These are phyloP conservation scores for Pseudococcus jackbeardsleyi DNA, from an alignment of 2,888 invertebrate genomes.

Conservation along the genomic window DNA sequence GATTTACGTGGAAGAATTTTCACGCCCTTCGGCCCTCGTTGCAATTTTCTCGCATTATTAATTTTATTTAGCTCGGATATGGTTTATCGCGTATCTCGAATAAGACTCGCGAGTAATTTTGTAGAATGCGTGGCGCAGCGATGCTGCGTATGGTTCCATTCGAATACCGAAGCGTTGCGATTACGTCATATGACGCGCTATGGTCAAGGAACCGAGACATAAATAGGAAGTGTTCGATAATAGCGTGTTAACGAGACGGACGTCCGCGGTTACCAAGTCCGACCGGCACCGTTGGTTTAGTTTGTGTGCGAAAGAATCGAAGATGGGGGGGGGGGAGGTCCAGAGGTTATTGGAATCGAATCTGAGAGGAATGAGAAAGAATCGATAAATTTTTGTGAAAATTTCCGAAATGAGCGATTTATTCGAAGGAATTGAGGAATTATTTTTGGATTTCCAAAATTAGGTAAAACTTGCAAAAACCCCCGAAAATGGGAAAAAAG, in stretches of 20 bases:
- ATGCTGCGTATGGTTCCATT: neutral
- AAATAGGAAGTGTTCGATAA: constrained; percentile 33
- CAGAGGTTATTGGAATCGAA: neutral
- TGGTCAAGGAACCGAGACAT: constrained; percentile 13
- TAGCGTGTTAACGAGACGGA: constrained; percentile 7
- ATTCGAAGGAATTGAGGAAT: no score
- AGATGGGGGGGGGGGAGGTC: neutral
- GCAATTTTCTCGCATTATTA: neutral
- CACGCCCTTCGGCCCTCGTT: neutral
- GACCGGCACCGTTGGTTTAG: neutral
- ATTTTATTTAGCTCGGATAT: neutral
- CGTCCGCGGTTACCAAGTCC: neutral
- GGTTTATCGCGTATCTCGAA: neutral
- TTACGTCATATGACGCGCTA: constrained; percentile 19
- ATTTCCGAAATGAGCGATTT: no score
- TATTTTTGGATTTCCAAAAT: no score
- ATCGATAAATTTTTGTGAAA: no score
- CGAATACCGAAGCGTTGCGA: neutral
- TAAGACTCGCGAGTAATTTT: neutral
- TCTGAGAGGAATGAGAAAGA: no score
- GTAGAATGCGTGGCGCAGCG: neutral
- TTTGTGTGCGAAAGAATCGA: neutral
- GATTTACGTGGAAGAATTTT: neutral
- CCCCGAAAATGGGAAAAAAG: no score
- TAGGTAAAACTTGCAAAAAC: no score